These are phyloP conservation scores for Ataeniobius toweri DNA, from an alignment of 2,797 vertebrate species.

Conservation along the genomic window DNA sequence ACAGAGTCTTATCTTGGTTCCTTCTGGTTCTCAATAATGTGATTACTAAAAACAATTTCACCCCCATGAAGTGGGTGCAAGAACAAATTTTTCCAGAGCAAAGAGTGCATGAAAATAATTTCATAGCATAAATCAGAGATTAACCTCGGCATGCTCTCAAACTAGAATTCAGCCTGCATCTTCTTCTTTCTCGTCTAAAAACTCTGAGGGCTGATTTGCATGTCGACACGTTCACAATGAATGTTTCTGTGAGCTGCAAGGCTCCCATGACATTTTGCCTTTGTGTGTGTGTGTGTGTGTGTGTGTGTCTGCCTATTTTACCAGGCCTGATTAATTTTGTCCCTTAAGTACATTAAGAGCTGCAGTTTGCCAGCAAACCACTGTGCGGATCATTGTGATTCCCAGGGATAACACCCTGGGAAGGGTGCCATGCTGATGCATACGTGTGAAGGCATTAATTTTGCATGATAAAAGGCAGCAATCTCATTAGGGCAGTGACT, in stretches of 20 bases:
- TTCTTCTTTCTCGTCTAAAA: constrained; percentile 19
- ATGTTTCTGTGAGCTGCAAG: constrained; percentile 40
- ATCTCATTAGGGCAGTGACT: constrained; percentile 49
- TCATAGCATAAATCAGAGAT: constrained; percentile 4
- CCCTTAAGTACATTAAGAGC: constrained; percentile 57
- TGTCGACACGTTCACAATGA: constrained; percentile 45
- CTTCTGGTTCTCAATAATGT: constrained; percentile 2
- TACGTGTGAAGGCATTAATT: constrained; percentile 27
- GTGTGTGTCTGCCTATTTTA: constrained; percentile 26
- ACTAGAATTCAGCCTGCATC: constrained; percentile 11
- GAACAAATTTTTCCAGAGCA: constrained; percentile 15
- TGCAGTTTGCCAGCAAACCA: constrained; percentile 30
- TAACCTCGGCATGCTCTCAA: constrained; percentile 20
- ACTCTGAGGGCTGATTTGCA: constrained; percentile 47
- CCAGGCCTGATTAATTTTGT: constrained; percentile 48
- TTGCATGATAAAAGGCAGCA: constrained; percentile 45
- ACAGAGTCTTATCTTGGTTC: background rate
- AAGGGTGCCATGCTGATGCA: constrained; percentile 17
- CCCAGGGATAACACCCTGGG: constrained; percentile 7
- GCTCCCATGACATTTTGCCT: constrained; percentile 38
- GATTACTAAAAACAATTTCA: constrained; percentile 3
- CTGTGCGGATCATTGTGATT: constrained; percentile 34
- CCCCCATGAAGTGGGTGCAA: constrained; percentile 17
- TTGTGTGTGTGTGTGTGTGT: constrained; percentile 15
- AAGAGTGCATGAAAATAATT: constrained; percentile 8